Evolutionary conservation across 23 tunicate species (phyloP), one percentile per base, ranked within the genome.

Genomic region (Aplidium turbinatum): DNA sequence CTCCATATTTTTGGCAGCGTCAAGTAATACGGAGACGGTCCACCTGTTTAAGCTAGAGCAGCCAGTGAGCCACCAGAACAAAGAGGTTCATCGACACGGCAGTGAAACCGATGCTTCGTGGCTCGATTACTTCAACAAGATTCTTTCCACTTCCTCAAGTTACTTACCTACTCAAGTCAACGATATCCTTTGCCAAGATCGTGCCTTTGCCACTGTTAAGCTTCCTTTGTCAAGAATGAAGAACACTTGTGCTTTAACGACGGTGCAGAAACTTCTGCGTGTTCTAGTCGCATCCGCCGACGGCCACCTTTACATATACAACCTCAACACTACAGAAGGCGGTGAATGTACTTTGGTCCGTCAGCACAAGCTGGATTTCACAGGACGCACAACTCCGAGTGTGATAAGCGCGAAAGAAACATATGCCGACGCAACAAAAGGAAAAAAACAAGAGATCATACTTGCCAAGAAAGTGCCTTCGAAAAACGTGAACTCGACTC

Each of bases 21-120:
- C 85, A n/a, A 83, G 90, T 63, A 89, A 89, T 54, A 89, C 90
- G 3, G 80, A 89, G 40, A 89, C 96, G 13, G 85, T 89, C 20
- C 96, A 89, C 56, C 32, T 89, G 70, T 89, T 89, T 35, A 89
- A 89, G 62, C 82, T 89, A 0, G 73, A 85, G 21, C 26, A 28
- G 21, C 33, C 16, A 27, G 29, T 60, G 0, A 48, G 21, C 33
- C 22, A 19, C 3, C 68, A 52, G 33, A 5, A 63, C 2, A 50
- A 56, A 6, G 39, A 35, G 19, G 21, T 70, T 28, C 16, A 47
- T 19, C 25, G 23, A 30, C 30, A 51, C 40, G 30, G 61, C 1
- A 60, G 24, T 63, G 45, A 57, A 13, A 25, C 4, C 35, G 84
- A 78, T 40, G 23, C 75, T 33, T 61, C 80, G 22, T 89, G 90